Percentiles rank a stretch among this genome's conserved stretches.
phyloP scores from a whole-genome alignment of 2,888 invertebrate genomes.

The Spisula solida region DNA sequence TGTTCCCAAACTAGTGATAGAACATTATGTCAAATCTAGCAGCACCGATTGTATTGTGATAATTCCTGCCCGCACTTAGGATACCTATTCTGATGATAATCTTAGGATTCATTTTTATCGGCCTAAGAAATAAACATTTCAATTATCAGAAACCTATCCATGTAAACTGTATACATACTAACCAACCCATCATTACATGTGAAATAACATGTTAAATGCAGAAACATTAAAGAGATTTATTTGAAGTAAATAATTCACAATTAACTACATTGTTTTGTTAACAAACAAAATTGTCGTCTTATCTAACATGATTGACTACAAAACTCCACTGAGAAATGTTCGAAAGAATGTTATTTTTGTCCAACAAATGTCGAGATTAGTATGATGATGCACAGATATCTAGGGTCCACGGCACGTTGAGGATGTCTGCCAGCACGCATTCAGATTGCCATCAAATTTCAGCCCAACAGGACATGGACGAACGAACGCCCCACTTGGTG shows the following conservation, averaged over 20 bases:
- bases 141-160: too few species aligned
- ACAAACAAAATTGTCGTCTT: not conserved
- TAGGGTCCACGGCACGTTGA: slow-evolving; percentile 74
- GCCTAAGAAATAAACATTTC: too few species aligned
- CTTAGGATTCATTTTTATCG: too few species aligned
- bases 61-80: too few species aligned
- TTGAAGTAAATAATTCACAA: not conserved
- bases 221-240: slow-evolving; percentile 7
- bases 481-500: slow-evolving; percentile 70
- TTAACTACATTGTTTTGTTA: not conserved
- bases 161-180: too few species aligned
- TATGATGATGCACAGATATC: not conserved
- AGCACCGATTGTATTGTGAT: too few species aligned
- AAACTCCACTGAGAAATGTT: not conserved
- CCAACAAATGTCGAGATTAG: not conserved
- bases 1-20: too few species aligned
- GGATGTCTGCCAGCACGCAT: slow-evolving; percentile 71
- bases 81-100: too few species aligned
- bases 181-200: too few species aligned
- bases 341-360: not conserved
- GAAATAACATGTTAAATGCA: not conserved
- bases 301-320: not conserved
- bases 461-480: slow-evolving; percentile 74
- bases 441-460: slow-evolving; percentile 74
- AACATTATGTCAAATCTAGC: too few species aligned